Base-by-base conservation (phyloP, 2,888 invertebrate species). In the Sericinus montela region DNA sequence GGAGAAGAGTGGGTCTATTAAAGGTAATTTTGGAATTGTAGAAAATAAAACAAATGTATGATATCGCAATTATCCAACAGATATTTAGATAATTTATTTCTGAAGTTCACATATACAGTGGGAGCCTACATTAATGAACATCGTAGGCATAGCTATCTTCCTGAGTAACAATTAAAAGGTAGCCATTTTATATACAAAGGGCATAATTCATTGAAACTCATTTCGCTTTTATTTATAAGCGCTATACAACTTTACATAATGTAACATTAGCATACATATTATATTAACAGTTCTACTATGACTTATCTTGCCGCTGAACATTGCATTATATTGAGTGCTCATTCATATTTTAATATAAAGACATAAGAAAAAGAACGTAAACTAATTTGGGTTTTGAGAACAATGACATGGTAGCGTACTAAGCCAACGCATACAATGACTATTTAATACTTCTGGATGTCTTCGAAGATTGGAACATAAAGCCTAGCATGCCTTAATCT, bases 51-150 rank as follows among this genome's bases (percentile, higher is more conserved):
- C 79, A 70, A 76, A 68, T 61, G 55, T 44, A 52, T 80, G 79
- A 80, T 84, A 82, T 84, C 74, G 76, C 78, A 81, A 65, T 80
- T 80, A 86, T 83, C 85, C 84, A 78, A 58, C 62, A 79, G 81
- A 85, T 84, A 84, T 78, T 77, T 71, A 71, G 65, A 69, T 72
- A 70, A 83, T 85, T 83, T 81, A 76, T 72, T 75, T 65, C 67
- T 72, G 72, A 80, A 75, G 64, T 76, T 78, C 75, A 80, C 81
- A 84, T 80, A 77, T 79, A 81, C 76, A 79, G 72, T 75, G 75
- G 75, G 75, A 78, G 73, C 78, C 80, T 80, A 83, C 80, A 75
- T 72, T 71, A 79, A 11, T 80, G 83, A 85, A 85, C 84, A 82
- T 80, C 75, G 61, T 81, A 85, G 83, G 87, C 86, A 69, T 80